Evolutionary conservation across 2,888 invertebrate genomes (phyloP).

Genomic region (Pogonocherus hispidulus): DNA sequence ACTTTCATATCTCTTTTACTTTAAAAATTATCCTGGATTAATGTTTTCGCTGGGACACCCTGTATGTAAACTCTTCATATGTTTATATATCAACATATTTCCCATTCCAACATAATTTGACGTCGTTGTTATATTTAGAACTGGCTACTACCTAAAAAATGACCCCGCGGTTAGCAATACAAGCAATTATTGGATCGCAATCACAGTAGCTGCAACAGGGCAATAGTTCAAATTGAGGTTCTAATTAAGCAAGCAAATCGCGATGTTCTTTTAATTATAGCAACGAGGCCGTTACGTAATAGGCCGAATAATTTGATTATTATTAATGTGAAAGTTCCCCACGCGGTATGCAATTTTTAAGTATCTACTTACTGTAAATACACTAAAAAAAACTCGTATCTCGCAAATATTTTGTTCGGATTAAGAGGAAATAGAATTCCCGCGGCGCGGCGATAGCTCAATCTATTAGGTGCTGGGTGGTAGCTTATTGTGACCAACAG

Average conservation of each 20-base stretch:
- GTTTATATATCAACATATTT: background rate
- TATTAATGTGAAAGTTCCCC: conserved; percentile 4
- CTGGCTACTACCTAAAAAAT: background rate
- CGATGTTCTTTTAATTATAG: conserved; percentile 4
- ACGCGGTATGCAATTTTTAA: conserved; percentile 6
- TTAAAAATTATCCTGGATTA: too few species aligned
- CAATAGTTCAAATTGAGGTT: background rate
- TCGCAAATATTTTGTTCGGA: too few species aligned
- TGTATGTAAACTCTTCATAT: too few species aligned
- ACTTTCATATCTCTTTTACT: too few species aligned
- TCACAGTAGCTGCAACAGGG: background rate
- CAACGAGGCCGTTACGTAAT: conserved; percentile 10
- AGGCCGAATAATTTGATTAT: background rate
- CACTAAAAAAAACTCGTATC: background rate
- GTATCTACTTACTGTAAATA: conserved; percentile 1
- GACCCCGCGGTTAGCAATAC: background rate
- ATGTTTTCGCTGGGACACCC: background rate
- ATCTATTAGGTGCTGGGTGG: too few species aligned
- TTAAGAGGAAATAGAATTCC: too few species aligned
- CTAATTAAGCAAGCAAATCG: conserved; percentile 18
- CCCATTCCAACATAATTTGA: background rate
- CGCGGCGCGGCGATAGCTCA: too few species aligned
- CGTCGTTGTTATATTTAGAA: background rate
- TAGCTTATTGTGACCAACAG: too few species aligned
- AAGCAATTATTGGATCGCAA: background rate